Base-by-base conservation (phyloP, 2,797 vertebrate species). In the Alfaro cultratus region DNA sequence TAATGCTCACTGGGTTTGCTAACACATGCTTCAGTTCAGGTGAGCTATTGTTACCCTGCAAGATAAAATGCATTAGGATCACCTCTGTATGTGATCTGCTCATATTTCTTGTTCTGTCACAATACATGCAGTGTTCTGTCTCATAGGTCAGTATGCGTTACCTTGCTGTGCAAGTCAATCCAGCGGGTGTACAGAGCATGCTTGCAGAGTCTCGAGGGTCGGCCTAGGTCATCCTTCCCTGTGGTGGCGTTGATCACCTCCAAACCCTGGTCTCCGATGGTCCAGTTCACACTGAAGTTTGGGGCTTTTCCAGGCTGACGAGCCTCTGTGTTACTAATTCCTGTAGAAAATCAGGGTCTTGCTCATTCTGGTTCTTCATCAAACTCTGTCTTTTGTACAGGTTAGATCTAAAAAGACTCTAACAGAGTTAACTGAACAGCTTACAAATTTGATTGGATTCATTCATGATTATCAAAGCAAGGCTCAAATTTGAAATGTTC, bases 211-310 rank as follows among this genome's bases (percentile, higher is more conserved):
- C 97, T 96, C 0, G 98, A 98, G 0, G 97, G 95, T 0, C 96
- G 96, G 13, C 97, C 97, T 87, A 97, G 93, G 55, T 99, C 97
- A 0, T 98, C 97, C 78, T 98, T 99, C 85, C 98, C 98, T 0
- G 97, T 98, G 1, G 97, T 98, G 76, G 97, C 97, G 0, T 97
- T 98, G 87, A 99, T 97, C 41, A 98, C 90, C 89, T 99, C 98
- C 3, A 99, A 89, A 1, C 88, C 92, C 0, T 92, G 72, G 88
- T 99, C 98, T 0, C 97, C 98, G 12, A 97, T 95, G 0, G 97
- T 96, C 98, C 98, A 99, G 95, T 99, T 99, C 75, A 98, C 97
- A 0, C 98, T 99, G 95, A 98, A 98, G 93, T 97, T 97, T 0
- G 98, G 97, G 0, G 98, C 98, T 86, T 98, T 98, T 1, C 98